These are phyloP conservation scores for Hyposoter didymator DNA, from an alignment of 2,888 invertebrate species.

Conservation along the genomic window DNA sequence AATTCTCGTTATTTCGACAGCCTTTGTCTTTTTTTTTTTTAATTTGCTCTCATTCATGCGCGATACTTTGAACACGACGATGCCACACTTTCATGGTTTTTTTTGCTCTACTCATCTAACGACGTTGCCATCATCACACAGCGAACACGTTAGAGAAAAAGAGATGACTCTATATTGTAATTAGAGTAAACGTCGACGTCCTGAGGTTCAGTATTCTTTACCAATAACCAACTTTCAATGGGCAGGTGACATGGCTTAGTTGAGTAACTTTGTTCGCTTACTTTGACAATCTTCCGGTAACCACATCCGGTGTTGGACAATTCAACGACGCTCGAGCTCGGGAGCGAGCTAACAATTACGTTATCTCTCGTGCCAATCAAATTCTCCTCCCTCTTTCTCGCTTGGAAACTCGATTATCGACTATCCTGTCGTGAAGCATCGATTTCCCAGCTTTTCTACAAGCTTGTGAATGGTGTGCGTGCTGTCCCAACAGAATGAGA, in stretches of 20 bases:
- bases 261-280: constrained; percentile 26
- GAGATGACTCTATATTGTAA: background rate
- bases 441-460: constrained; percentile 40
- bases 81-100: background rate
- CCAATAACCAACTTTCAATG: constrained; percentile 16
- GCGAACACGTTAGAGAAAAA: background rate
- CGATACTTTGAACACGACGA: background rate
- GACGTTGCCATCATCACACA: background rate
- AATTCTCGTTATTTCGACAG: background rate
- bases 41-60: background rate
- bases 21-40: background rate
- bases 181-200: background rate
- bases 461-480: constrained; percentile 14
- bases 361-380: constrained; percentile 54
- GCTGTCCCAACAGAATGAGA: constrained; percentile 46
- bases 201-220: constrained; percentile 7
- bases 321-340: constrained; percentile 42
- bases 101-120: background rate
- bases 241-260: constrained; percentile 30
- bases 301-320: constrained; percentile 45
- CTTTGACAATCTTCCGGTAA: constrained; percentile 47
- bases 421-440: constrained; percentile 64
- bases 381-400: constrained; percentile 32
- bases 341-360: constrained; percentile 69
- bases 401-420: constrained; percentile 72